A percentile compares a stretch with the other conserved stretches of the same genome.
These are phyloP conservation scores for Anadara kagoshimensis DNA, from an alignment of 1,140 invertebrate species.

Conservation along the genomic window DNA sequence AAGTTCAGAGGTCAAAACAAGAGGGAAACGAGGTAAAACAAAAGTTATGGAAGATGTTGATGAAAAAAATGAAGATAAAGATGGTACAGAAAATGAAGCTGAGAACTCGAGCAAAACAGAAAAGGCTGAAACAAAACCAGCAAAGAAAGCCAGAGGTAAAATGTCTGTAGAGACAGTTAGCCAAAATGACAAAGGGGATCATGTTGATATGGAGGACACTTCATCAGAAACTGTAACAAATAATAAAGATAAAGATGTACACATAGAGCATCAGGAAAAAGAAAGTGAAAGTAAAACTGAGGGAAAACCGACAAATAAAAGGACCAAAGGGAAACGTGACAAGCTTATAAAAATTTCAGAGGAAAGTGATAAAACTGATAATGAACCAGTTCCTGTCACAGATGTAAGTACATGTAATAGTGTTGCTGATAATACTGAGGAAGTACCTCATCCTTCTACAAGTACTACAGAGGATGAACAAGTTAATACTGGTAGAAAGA, in stretches of 20 bases:
- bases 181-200: constrained; percentile 1
- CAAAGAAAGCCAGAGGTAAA: neutral
- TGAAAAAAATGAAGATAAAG: constrained; percentile 7
- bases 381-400: neutral
- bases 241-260: too few species aligned
- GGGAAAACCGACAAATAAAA: neutral
- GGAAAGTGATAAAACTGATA: neutral
- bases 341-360: neutral
- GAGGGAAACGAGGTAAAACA: neutral
- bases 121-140: neutral
- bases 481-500: too few species aligned
- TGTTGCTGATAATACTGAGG: too few species aligned
- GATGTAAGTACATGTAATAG: neutral
- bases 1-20: neutral
- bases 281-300: constrained; percentile 16
- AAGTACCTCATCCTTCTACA: too few species aligned
- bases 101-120: neutral
- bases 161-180: neutral
- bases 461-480: too few species aligned
- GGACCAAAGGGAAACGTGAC: neutral
- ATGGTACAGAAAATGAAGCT: constrained; percentile 1
- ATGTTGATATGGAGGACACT: constrained; percentile 15
- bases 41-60: neutral
- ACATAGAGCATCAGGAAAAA: neutral
- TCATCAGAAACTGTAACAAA: constrained; percentile 1